phyloP scores from a whole-genome alignment of 2,888 invertebrate species.

The Thumatha senex region DNA sequence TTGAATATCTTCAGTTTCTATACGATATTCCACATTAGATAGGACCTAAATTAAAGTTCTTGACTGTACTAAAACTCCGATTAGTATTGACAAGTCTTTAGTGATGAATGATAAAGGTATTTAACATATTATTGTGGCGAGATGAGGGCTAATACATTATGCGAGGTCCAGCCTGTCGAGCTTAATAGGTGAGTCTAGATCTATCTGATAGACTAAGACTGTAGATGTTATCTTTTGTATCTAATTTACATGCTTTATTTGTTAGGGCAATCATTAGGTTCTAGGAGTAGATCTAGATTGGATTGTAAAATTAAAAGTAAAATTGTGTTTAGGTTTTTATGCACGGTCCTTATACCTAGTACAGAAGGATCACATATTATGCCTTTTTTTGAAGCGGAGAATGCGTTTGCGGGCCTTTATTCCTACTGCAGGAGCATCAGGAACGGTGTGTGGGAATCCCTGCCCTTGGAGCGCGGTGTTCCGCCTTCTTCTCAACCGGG shows the following conservation, averaged over 20 bases:
- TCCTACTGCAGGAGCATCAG: too few relatives aligned
- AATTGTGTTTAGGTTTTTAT: too few relatives aligned
- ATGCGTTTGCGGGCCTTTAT: too few relatives aligned
- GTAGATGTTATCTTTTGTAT: conserved; percentile 44
- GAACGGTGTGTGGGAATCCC: too few relatives aligned
- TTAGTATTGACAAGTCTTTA: conserved; percentile 65
- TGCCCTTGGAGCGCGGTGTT: too few relatives aligned
- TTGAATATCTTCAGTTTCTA: too few relatives aligned
- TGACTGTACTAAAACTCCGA: conserved; percentile 54
- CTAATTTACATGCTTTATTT: conserved; percentile 41
- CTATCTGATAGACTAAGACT: conserved; percentile 50
- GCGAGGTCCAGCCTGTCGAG: conserved; percentile 49
- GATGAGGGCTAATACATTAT: conserved; percentile 64
- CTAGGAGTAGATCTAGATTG: background rate
- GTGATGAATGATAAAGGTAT: conserved; percentile 65
- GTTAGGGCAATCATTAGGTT: conserved; percentile 42
- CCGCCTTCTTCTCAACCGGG: too few relatives aligned
- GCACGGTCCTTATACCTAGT: too few relatives aligned
- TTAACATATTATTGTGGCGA: conserved; percentile 39
- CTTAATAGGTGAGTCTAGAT: conserved; percentile 50
- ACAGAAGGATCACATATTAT: too few relatives aligned
- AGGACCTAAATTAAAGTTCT: too few relatives aligned
- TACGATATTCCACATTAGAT: too few relatives aligned
- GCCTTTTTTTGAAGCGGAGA: too few relatives aligned
- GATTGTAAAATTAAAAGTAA: background rate